These are phyloP conservation scores for Patagioenas fasciata DNA, from an alignment of 2,113 vertebrate genomes.

Conservation along the genomic window DNA sequence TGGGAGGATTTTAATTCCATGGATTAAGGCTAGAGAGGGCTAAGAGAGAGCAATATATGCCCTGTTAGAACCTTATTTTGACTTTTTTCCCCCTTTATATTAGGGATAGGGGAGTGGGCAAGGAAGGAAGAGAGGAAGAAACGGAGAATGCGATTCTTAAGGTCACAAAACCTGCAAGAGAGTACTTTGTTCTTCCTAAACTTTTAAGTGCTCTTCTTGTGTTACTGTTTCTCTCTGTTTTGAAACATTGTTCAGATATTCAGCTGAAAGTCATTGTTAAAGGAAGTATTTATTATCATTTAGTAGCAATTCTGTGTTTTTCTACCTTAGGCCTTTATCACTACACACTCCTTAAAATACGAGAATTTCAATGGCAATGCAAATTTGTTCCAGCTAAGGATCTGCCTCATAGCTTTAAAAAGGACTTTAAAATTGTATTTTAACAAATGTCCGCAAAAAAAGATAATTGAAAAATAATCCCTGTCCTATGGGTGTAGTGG, in stretches of 20 bases:
- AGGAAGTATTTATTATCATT: neutral
- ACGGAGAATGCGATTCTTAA: neutral
- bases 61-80: neutral
- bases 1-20: neutral
- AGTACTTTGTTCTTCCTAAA: neutral
- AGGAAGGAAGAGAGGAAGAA: neutral
- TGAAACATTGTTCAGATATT: neutral
- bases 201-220: neutral
- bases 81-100: neutral
- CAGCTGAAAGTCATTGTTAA: neutral
- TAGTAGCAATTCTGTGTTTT: neutral
- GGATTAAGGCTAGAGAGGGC: neutral
- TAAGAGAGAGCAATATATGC: neutral
- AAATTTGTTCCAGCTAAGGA: neutral
- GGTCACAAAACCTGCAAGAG: neutral
- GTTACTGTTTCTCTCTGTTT: neutral
- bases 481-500: neutral
- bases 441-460: neutral
- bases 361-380: neutral
- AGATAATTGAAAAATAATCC: neutral
- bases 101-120: fast-evolving
- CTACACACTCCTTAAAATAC: neutral
- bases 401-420: neutral
- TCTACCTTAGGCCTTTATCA: neutral
- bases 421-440: neutral